Conservation (phyloP, 2,113 vertebrate genomes). For the Leptobrachium ailaonicum region DNA sequence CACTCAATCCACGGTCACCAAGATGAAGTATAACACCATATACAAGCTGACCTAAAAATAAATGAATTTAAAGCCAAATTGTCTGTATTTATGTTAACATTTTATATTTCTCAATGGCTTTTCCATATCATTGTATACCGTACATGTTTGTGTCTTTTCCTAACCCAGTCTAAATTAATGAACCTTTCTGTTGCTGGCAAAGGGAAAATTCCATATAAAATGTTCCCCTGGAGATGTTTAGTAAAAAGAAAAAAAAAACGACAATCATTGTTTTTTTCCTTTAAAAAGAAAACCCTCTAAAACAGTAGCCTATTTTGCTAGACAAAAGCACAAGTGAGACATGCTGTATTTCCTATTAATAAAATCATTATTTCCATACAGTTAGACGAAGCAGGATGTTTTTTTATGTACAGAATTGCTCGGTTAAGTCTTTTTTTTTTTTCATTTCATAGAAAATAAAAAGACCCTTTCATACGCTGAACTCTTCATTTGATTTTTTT, state of each 20-base stretch:
- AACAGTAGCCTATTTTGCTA: slow-evolving; percentile 40
- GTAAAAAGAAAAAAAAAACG: slow-evolving; percentile 8
- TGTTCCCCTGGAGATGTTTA: slow-evolving; percentile 27
- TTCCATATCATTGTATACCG: slow-evolving; percentile 30
- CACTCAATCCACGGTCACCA: too few species aligned
- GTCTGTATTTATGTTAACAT: slow-evolving; percentile 24
- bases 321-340: slow-evolving; percentile 17
- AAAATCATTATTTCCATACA: slow-evolving; percentile 42
- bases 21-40: too few species aligned
- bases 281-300: slow-evolving; percentile 4
- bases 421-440: not conserved
- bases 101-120: slow-evolving; percentile 22
- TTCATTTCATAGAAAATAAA: slow-evolving; percentile 6
- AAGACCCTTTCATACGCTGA: slow-evolving; percentile 25
- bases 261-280: slow-evolving; percentile 24
- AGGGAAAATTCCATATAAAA: slow-evolving; percentile 31
- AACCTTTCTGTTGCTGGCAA: slow-evolving; percentile 26
- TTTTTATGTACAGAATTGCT: not conserved
- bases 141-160: slow-evolving; percentile 1
- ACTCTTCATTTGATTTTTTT: slow-evolving; percentile 17
- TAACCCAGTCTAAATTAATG: slow-evolving; percentile 32
- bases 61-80: too few species aligned
- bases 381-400: slow-evolving; percentile 2
- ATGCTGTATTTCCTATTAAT: slow-evolving; percentile 18
- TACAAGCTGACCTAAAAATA: too few species aligned